Conservation (phyloP, 1,140 invertebrate species). For the Hycleus cichorii region DNA sequence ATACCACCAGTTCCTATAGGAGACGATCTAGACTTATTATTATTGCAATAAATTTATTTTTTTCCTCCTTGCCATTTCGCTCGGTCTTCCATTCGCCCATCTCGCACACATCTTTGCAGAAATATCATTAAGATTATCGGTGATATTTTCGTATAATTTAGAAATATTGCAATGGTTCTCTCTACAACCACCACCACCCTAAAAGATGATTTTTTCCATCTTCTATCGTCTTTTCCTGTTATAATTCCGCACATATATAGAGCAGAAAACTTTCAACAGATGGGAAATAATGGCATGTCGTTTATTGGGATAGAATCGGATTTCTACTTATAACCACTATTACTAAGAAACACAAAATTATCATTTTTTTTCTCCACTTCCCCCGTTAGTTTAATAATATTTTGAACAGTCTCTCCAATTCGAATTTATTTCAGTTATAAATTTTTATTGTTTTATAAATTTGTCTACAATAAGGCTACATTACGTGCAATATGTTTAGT, state of each 20-base stretch:
- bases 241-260: too few relatives aligned
- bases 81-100: slow-evolving; percentile 5
- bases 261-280: too few relatives aligned
- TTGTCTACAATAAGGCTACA: too few relatives aligned
- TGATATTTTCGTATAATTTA: slow-evolving; percentile 20
- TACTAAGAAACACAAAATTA: background rate
- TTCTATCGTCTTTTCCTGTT: background rate
- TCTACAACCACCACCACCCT: slow-evolving; percentile 4
- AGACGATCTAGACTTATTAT: slow-evolving; percentile 6
- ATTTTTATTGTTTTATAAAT: too few relatives aligned
- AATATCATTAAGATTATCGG: slow-evolving; percentile 27
- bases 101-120: slow-evolving; percentile 11
- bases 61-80: slow-evolving; percentile 8
- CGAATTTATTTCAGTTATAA: too few relatives aligned
- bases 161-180: slow-evolving; percentile 16
- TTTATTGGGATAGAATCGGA: background rate
- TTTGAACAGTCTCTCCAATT: too few relatives aligned
- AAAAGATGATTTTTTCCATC: background rate
- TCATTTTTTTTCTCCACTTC: background rate
- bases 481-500: slow-evolving; percentile 6
- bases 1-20: too few relatives aligned
- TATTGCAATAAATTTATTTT: slow-evolving; percentile 23
- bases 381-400: too few relatives aligned
- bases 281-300: background rate
- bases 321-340: background rate